phyloP scores from a whole-genome alignment of 2,797 vertebrate genomes.

The Cynodonichthys magdalenae region DNA sequence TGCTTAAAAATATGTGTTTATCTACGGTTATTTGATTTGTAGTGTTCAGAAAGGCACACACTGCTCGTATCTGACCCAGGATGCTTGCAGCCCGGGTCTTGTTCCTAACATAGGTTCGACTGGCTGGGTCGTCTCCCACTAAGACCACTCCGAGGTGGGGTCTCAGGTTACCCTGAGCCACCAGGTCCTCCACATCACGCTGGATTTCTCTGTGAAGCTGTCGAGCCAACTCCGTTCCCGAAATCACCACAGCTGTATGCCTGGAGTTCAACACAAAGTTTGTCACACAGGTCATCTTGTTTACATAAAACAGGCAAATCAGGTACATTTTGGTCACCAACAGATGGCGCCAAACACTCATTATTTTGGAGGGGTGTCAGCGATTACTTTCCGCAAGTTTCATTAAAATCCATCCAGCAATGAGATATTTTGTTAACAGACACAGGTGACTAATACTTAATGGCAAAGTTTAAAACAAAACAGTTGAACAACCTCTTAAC shows the following conservation, averaged over 20 bases:
- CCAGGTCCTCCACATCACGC: slow-evolving; percentile 84
- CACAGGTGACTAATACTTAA: too few species aligned
- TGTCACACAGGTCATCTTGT: too few species aligned
- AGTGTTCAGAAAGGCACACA: slow-evolving; percentile 11
- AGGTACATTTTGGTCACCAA: too few species aligned
- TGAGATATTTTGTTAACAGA: too few species aligned
- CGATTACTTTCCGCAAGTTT: too few species aligned
- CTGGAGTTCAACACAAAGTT: slow-evolving; percentile 20
- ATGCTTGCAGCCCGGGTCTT: slow-evolving; percentile 88
- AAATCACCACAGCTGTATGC: slow-evolving; percentile 87
- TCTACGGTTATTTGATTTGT: slow-evolving; percentile 2
- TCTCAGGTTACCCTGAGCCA: slow-evolving; percentile 87
- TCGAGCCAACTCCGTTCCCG: slow-evolving; percentile 88
- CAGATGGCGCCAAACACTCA: too few species aligned
- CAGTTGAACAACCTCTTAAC: too few species aligned
- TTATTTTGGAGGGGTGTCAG: too few species aligned
- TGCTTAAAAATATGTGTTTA: neutral
- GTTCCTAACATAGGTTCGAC: slow-evolving; percentile 90
- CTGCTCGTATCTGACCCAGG: slow-evolving; percentile 80
- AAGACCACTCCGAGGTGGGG: slow-evolving; percentile 91
- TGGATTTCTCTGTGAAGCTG: slow-evolving; percentile 89
- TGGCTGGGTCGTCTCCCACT: slow-evolving; percentile 91
- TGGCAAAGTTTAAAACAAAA: too few species aligned
- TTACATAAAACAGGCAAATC: too few species aligned
- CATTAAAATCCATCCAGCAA: too few species aligned